These are phyloP conservation scores for Xiphophorus maculatus DNA, from an alignment of 2,113 vertebrate species.

Conservation along the genomic window DNA sequence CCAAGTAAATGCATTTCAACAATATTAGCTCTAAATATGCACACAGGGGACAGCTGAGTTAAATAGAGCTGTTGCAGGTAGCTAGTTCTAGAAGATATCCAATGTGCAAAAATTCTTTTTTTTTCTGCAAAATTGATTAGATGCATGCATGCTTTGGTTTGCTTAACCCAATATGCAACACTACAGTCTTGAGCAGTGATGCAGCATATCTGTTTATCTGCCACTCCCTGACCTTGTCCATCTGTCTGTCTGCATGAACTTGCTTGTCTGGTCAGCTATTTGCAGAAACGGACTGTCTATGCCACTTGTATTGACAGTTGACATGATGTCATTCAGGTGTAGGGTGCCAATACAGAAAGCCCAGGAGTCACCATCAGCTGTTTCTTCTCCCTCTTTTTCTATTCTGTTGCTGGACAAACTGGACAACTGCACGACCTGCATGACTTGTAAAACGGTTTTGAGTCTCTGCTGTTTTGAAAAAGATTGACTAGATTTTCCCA, in stretches of 20 bases:
- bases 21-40: neutral
- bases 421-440: conserved; percentile 8
- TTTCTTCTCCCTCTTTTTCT: conserved; percentile 17
- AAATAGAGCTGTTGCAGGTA: neutral
- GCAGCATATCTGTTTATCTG: conserved; percentile 52
- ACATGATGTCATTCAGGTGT: conserved; percentile 76
- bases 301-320: conserved; percentile 62
- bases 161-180: neutral
- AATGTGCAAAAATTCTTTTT: neutral
- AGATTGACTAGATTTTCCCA: neutral
- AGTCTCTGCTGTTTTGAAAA: neutral
- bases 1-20: neutral
- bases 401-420: conserved; percentile 41
- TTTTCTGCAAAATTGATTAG: neutral
- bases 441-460: neutral
- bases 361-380: conserved; percentile 50
- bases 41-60: neutral
- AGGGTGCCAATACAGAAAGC: conserved; percentile 64
- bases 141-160: neutral
- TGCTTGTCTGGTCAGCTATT: conserved; percentile 72
- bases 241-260: conserved; percentile 62
- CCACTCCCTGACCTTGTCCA: conserved; percentile 59
- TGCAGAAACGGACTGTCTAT: conserved; percentile 65
- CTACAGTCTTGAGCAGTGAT: conserved; percentile 37
- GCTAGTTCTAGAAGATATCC: neutral